Percentiles rank a stretch among this genome's conserved stretches.
phyloP scores from a whole-genome alignment of 2,888 invertebrate species.

The Odontothrips loti region DNA sequence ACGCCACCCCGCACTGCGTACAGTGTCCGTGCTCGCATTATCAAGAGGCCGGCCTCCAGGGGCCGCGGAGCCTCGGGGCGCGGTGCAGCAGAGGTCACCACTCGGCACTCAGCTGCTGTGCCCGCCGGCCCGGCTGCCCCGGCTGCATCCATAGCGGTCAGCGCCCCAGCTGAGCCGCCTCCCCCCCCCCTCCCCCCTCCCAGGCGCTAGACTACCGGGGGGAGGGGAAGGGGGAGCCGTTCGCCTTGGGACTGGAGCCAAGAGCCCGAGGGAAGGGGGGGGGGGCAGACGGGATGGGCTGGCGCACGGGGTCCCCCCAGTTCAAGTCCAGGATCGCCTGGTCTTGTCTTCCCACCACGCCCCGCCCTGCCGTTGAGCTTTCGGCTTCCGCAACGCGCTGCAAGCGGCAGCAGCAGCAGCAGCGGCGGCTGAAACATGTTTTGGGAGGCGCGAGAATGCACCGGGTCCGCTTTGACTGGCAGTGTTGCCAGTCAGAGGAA shows the following conservation, averaged over 20 bases:
- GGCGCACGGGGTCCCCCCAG: background rate
- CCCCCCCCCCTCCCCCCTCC: no score
- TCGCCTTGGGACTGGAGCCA: background rate
- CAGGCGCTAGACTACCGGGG: background rate
- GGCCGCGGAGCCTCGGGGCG: no score
- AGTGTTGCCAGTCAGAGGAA: no score
- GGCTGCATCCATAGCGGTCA: background rate
- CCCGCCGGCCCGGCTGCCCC: no score
- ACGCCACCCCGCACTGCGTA: no score
- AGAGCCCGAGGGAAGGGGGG: background rate
- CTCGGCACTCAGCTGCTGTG: no score
- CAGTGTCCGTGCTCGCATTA: no score
- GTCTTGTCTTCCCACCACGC: background rate
- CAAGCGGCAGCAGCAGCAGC: background rate
- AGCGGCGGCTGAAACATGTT: background rate
- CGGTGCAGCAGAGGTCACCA: no score
- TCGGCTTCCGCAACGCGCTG: background rate
- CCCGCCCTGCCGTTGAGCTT: background rate
- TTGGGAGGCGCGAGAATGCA: no score
- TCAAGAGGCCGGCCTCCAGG: no score
- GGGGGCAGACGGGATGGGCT: background rate
- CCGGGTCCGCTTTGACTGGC: no score
- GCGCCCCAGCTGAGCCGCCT: background rate
- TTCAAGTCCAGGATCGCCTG: conserved; percentile 20
- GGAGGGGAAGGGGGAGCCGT: background rate